Base-by-base conservation (phyloP, 2,113 vertebrate species). In the Mixornis gularis region DNA sequence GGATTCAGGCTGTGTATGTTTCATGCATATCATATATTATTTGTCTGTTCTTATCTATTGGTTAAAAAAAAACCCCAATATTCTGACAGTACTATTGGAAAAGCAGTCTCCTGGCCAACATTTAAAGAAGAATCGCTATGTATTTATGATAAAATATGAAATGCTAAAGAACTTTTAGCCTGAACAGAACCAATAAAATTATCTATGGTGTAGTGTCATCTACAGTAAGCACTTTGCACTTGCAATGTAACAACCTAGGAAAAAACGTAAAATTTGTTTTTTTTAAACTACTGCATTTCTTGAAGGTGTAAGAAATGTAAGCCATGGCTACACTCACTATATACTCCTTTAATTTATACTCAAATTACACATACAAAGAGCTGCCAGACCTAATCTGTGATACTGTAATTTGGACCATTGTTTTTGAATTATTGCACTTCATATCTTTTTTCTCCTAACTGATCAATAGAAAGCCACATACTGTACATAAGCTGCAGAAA, bases 11-110 rank as follows among this genome's bases (percentile, higher is more conserved):
- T 58, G 36, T 52, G 48, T 76, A 14, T 65, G 46, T 60, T 91
- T 69, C 66, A 74, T 62, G 20, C 13, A 14, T 32, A 52, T 40
- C 13, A 22, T 25, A 13, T 19, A 77, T 58, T 64, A 66, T 68
- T 76, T 69, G 4, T 51, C 66, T 81, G n/a, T 69, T 91, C 66
- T 79, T 82, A 72, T 2, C n/a, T 16, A 58, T 15, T 26, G 27
- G 14, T 64, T 85, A 16, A 55, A 63, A 74, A 58, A 34, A 34
- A 5, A 0, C 0, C 1, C 6, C 36, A 72, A 9, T 46, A 85
- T 66, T 63, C 34, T 73, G 36, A 48, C 7, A 58, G 12, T 32
- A 56, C 6, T 52, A 56, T 12, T 49, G n/a, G 30, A 60, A 85
- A 88, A 69, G 16, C 9, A 84, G 51, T 27, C 16, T 81, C 58